Base-by-base conservation (phyloP, 2,888 invertebrate species). In the Noctua janthe region DNA sequence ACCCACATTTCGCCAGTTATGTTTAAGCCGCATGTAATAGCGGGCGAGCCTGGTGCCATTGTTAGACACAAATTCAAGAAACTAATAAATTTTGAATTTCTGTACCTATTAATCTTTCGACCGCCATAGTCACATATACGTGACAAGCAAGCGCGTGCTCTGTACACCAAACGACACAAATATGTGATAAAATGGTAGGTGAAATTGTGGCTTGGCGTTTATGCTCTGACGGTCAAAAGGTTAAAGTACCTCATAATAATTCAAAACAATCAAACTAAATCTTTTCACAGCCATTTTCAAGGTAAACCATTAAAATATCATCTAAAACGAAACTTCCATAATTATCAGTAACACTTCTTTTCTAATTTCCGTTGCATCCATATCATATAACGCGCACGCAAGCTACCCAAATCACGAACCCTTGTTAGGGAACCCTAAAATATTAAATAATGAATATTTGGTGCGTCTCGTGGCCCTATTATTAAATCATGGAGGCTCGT, bases 401-500 rank as follows among this genome's bases (percentile, higher is more conserved):
- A 85, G 56, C 71, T 59, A 74, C 56, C 71, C 64, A 56, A 83
- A 84, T 78, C 76, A 76, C 74, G 74, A n/a, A 76, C 81, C 87
- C 86, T 86, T 74, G 72, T 76, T 86, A 81, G 51, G 67, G 81
- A 74, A 81, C 89, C 90, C 90, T 85, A 85, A 69, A 69, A 47
- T 69, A 69, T 69, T n/a, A 69, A 90, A 90, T 87, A 84, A 89
- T 89, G 79, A 85, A 90, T 85, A 87, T 90, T 90, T 85, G 74
- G 79, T 82, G 80, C 89, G 81, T 83, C 82, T 72, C 47, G 59
- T 64, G 23, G 91, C 95, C 94, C 94, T 95, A 91, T 95, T 94
- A 96, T 96, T 96, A 96, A 95, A 94, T 94, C 93, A 92, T 92
- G 93, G 92, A 90, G 92, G 90, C 91, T 91, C 87, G 91, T 88